A percentile compares a stretch with the other conserved stretches of the same genome.
Conservation (phyloP, 2,888 invertebrate genomes). For the Glaucopsyche alexis region DNA sequence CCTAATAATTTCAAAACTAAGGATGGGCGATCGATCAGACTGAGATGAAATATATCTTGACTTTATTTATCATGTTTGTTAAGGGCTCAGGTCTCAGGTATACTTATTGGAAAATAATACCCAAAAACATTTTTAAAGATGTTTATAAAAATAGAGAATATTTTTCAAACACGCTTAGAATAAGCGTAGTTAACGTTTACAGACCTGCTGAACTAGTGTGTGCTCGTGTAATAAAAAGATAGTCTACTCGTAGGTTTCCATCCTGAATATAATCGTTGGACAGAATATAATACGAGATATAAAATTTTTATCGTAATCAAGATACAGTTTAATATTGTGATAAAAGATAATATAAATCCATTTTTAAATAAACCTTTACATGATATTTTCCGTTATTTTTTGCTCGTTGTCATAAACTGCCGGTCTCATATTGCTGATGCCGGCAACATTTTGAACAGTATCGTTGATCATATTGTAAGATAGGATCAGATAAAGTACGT, state of each 20-base stretch:
- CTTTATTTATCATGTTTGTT: too few species aligned
- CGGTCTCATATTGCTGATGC: neutral
- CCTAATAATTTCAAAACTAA: neutral
- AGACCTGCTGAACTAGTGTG: slow-evolving; percentile 26
- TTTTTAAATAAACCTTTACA: neutral
- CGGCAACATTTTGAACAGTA: slow-evolving; percentile 1
- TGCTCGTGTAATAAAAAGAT: slow-evolving; percentile 12
- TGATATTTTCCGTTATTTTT: neutral
- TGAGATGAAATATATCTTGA: too few species aligned
- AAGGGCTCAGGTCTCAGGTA: too few species aligned
- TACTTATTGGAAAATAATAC: too few species aligned
- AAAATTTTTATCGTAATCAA: neutral
- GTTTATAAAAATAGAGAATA: slow-evolving; percentile 2
- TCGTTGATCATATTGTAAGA: neutral
- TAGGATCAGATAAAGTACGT: neutral
- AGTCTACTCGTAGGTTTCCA: slow-evolving; percentile 10
- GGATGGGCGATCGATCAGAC: too few species aligned
- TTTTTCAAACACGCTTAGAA: neutral
- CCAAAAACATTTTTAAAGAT: neutral
- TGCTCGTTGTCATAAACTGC: neutral
- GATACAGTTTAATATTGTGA: neutral
- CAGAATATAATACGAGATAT: slow-evolving; percentile 2
- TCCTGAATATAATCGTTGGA: neutral
- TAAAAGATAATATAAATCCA: neutral
- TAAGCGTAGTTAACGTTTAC: slow-evolving; percentile 5